These are phyloP conservation scores for Naso thynnoides DNA, from an alignment of 2,797 vertebrate genomes.

Conservation along the genomic window DNA sequence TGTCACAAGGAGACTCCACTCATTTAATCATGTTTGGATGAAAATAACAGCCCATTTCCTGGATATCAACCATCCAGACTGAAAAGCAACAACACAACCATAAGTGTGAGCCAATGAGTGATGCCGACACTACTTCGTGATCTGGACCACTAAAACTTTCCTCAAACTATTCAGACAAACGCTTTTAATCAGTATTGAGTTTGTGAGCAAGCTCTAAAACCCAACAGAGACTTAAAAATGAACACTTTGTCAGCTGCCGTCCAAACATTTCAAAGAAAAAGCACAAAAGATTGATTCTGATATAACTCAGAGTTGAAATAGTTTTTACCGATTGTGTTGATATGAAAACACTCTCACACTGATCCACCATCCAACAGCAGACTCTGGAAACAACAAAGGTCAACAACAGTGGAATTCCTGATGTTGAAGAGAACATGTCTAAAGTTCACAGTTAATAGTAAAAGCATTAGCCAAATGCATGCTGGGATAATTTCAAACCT, in stretches of 20 bases:
- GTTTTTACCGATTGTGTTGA: neutral
- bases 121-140: neutral
- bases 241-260: conserved; percentile 33
- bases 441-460: no score
- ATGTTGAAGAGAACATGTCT: neutral
- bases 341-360: neutral
- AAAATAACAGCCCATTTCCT: neutral
- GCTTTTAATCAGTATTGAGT: conserved; percentile 13
- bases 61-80: neutral
- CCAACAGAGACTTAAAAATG: conserved; percentile 31
- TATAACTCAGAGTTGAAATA: neutral
- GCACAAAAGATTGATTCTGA: neutral
- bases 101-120: conserved; percentile 24
- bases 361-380: neutral
- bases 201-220: neutral
- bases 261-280: conserved; percentile 14
- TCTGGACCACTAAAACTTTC: neutral
- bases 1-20: no score
- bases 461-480: neutral
- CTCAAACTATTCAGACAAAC: neutral
- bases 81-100: neutral
- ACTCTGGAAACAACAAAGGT: neutral
- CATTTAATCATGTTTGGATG: neutral
- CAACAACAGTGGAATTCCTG: neutral
- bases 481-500: neutral